These are phyloP conservation scores for Dipus sagitta DNA, from an alignment of 2,797 vertebrate species.

Conservation along the genomic window DNA sequence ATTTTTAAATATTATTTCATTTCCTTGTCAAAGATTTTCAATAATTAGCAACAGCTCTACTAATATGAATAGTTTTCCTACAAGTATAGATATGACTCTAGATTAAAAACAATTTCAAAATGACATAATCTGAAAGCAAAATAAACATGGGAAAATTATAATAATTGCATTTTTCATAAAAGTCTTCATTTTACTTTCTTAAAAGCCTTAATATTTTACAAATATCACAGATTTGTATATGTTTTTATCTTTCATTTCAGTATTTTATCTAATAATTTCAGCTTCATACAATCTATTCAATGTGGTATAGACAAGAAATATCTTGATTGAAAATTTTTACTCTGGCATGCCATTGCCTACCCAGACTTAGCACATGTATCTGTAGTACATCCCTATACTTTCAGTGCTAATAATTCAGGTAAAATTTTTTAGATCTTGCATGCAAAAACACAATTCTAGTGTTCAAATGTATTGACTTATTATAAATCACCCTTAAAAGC, in stretches of 20 bases:
- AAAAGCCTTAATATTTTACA: too few relatives aligned
- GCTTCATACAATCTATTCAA: background rate
- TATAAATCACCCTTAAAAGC: background rate
- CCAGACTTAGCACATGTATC: background rate
- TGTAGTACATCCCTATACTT: background rate
- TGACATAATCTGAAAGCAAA: too few relatives aligned
- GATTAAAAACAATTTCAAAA: too few relatives aligned
- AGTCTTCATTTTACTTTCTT: background rate
- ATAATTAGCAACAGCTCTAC: too few relatives aligned
- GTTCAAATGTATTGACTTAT: background rate
- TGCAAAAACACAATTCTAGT: background rate
- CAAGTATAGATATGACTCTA: too few relatives aligned
- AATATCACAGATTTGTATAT: background rate
- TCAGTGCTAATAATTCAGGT: background rate
- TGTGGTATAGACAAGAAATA: background rate
- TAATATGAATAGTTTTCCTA: too few relatives aligned
- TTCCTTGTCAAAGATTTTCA: too few relatives aligned
- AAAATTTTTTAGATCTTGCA: background rate
- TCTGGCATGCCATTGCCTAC: background rate
- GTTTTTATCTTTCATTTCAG: background rate
- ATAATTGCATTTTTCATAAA: too few relatives aligned
- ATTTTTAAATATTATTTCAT: too few relatives aligned
- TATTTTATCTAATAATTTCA: background rate
- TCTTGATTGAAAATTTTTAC: background rate
- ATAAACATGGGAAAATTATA: too few relatives aligned